A percentile compares a stretch with the other conserved stretches of the same genome.
These are phyloP conservation scores for Lithobius niger DNA, from an alignment of 1,140 invertebrate species.

Conservation along the genomic window DNA sequence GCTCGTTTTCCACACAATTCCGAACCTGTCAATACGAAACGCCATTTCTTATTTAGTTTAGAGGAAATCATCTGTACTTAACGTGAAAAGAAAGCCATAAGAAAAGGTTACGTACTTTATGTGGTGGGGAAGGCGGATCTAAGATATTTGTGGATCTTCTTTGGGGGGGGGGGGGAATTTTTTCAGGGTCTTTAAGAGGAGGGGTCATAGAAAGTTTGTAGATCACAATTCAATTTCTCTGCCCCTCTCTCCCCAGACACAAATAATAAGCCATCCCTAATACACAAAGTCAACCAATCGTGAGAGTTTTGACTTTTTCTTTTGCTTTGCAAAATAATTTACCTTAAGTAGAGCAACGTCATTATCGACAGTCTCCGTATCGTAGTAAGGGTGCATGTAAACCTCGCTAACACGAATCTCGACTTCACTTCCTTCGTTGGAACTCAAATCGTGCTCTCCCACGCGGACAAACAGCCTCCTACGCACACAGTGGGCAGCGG, in stretches of 20 bases:
- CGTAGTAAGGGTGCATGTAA: slow-evolving; percentile 68
- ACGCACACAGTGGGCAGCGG: slow-evolving; percentile 77
- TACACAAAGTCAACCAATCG: too few species aligned
- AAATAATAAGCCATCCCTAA: too few species aligned
- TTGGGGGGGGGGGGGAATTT: neutral
- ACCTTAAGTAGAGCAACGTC: slow-evolving; percentile 67
- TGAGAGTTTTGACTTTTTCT: too few species aligned
- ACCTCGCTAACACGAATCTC: slow-evolving; percentile 57
- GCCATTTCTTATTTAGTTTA: too few species aligned
- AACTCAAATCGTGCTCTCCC: slow-evolving; percentile 63
- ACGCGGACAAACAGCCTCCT: slow-evolving; percentile 61
- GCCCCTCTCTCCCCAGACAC: too few species aligned
- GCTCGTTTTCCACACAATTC: too few species aligned
- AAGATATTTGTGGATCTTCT: too few species aligned
- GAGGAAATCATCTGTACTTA: too few species aligned
- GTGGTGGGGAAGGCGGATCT: too few species aligned
- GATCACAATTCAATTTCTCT: neutral
- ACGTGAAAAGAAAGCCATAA: too few species aligned
- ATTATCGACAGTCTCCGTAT: slow-evolving; percentile 75
- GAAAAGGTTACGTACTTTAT: too few species aligned
- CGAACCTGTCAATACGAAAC: too few species aligned
- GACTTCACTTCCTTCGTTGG: slow-evolving; percentile 50
- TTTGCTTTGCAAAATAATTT: slow-evolving; percentile 4
- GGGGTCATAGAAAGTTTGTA: neutral
- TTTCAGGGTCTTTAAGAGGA: neutral